A percentile compares a stretch with the other conserved stretches of the same genome.
Evolutionary conservation across 2,797 vertebrate species (phyloP).

Genomic region (Sandelia bainsii): DNA sequence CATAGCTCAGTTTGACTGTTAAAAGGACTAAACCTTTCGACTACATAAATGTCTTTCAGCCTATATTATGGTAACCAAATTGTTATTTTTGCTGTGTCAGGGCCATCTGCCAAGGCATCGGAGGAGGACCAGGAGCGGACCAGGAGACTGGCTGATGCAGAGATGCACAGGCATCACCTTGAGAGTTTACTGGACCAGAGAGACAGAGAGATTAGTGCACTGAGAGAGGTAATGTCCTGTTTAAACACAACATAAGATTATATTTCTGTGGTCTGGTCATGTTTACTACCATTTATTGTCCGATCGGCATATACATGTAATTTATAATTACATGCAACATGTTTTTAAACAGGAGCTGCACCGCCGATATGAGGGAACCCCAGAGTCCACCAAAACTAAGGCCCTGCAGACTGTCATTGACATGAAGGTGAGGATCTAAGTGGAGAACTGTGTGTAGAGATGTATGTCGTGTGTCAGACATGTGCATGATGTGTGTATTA

Average conservation of each 20-base stretch:
- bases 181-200: conserved; percentile 97
- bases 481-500: conserved; percentile 56
- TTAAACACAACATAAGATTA: background rate
- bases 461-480: conserved; percentile 64
- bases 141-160: conserved; percentile 94
- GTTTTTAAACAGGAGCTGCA: conserved; percentile 90
- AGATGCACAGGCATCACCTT: conserved; percentile 97
- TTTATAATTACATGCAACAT: background rate
- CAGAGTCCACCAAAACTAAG: conserved; percentile 98
- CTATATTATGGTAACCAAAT: background rate
- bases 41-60: background rate
- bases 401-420: conserved; percentile 99
- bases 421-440: conserved; percentile 90
- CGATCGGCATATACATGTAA: background rate
- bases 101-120: conserved; percentile 93
- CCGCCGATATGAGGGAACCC: conserved; percentile 95
- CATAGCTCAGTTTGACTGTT: background rate
- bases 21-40: background rate
- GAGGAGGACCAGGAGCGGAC: conserved; percentile 98
- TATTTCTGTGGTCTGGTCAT: background rate
- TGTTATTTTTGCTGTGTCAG: conserved; percentile 52
- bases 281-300: background rate
- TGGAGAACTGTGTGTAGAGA: background rate
- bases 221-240: conserved; percentile 89
- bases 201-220: conserved; percentile 84